Base-by-base conservation (phyloP, 2,113 vertebrate genomes). In the Catharus fuscescens region DNA sequence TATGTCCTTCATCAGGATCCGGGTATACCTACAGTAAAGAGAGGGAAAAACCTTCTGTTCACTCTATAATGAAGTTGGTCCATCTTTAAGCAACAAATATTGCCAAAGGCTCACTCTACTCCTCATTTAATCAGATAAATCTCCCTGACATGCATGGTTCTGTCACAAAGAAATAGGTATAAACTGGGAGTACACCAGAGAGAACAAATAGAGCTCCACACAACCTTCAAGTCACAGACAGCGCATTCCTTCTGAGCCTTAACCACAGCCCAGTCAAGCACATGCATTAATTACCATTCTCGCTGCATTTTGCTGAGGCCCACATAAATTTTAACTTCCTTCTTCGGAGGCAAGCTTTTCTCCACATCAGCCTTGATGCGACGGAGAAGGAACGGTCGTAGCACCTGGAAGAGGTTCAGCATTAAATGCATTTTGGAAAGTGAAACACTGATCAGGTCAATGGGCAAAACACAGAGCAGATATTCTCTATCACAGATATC, bases 271-370 rank as follows among this genome's bases (percentile, higher is more conserved):
- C 14, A 69, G 28, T 5, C 15, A 52, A 48, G 5, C 12, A n/a
- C 1, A 1, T 14, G 21, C 16, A 77, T 32, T 70, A n/a, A 66
- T 97, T 97, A 99, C 99, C 99, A 99, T 97, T 99, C 99, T 95
- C 99, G 98, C 42, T 99, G 99, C 99, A 99, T 99, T 97, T 99
- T 99, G 97, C 99, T 99, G 76, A 99, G 98, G 56, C 99, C 99
- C 54, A 99, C 98, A 18, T 99, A 99, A 93, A 99, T 99, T 98
- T 99, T 99, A 36, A 99, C 98, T 97, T 99, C 99, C 94, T 99
- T 99, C 94, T 99, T 99, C 0, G 99, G 99, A 32, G 99, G 98
- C 80, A 99, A 98, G 93, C 99, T 99, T 83, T 99, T 99, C 92
- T 99, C 99, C 78, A 99, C 99, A 26, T 99, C 99, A 28, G 99